Conservation (phyloP, 1,140 invertebrate genomes). For the Cherax destructor region DNA sequence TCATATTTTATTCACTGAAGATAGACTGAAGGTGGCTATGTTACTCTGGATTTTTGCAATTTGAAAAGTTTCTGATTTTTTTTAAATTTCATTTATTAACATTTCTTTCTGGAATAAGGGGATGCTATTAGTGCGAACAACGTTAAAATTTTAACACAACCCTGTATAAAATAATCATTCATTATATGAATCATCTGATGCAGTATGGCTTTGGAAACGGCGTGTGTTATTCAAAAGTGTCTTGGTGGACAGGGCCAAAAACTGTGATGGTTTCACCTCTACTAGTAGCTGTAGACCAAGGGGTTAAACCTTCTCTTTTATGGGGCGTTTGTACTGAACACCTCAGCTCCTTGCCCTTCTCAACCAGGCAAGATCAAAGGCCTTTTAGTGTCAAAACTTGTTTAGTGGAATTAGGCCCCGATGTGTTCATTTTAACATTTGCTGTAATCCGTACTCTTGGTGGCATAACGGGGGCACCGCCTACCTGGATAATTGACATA, state of each 20-base stretch:
- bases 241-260: constrained; percentile 57
- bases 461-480: constrained; percentile 42
- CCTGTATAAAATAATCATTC: no score
- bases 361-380: constrained; percentile 49
- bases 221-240: constrained; percentile 58
- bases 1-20: no score
- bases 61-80: no score
- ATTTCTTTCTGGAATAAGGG: no score
- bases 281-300: constrained; percentile 68
- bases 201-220: constrained; percentile 58
- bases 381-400: constrained; percentile 55
- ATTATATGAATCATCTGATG: background rate
- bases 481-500: constrained; percentile 69
- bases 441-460: constrained; percentile 44
- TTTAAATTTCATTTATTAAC: no score
- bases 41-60: no score
- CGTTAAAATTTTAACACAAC: no score
- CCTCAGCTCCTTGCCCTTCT: constrained; percentile 59
- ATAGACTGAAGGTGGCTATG: no score
- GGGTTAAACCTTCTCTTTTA: constrained; percentile 68
- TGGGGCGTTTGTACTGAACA: constrained; percentile 70
- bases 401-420: constrained; percentile 65
- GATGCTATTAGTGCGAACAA: no score
- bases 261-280: constrained; percentile 65
- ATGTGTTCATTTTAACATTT: constrained; percentile 70